These are phyloP conservation scores for Lordiphosa collinella DNA, from an alignment of 1,140 invertebrate genomes.

Conservation along the genomic window DNA sequence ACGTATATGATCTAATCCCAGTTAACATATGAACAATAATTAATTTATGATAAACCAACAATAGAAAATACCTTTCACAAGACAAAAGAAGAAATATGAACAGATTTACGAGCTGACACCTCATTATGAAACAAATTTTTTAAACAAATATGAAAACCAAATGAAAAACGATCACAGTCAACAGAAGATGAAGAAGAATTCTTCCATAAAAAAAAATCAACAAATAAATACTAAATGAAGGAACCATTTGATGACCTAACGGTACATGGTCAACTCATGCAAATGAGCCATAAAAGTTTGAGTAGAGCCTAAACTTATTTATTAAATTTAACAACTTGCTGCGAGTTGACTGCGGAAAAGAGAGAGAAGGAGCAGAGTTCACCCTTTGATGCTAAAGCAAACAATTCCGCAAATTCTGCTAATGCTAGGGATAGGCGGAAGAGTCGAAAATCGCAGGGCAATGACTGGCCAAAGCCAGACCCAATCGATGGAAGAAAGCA, in stretches of 20 bases:
- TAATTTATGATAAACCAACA: constrained; percentile 49
- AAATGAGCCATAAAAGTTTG: constrained; percentile 63
- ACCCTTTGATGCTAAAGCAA: constrained; percentile 15
- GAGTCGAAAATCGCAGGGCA: constrained; percentile 29
- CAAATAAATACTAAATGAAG: constrained; percentile 38
- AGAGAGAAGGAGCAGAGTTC: constrained; percentile 3
- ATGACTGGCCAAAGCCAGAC: constrained; percentile 19
- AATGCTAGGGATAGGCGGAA: constrained; percentile 38
- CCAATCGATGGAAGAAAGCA: constrained; percentile 63
- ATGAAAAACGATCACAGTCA: constrained; percentile 16
- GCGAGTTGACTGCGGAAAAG: constrained; percentile 29
- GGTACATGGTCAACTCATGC: constrained; percentile 45
- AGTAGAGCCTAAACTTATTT: constrained; percentile 41
- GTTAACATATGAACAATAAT: constrained; percentile 64
- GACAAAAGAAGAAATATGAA: constrained; percentile 37
- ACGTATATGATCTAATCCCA: constrained; percentile 35
- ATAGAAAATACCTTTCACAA: constrained; percentile 10
- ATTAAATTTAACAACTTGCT: constrained; percentile 62
- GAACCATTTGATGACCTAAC: constrained; percentile 63
- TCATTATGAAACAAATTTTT: constrained; percentile 67
- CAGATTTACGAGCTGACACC: constrained; percentile 65
- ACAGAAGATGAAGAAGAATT: constrained; percentile 1
- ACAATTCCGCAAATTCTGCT: constrained; percentile 30
- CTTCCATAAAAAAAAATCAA: constrained; percentile 22
- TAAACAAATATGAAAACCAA: constrained; percentile 26